phyloP scores from a whole-genome alignment of 2,113 vertebrate species.

The Meles meles region DNA sequence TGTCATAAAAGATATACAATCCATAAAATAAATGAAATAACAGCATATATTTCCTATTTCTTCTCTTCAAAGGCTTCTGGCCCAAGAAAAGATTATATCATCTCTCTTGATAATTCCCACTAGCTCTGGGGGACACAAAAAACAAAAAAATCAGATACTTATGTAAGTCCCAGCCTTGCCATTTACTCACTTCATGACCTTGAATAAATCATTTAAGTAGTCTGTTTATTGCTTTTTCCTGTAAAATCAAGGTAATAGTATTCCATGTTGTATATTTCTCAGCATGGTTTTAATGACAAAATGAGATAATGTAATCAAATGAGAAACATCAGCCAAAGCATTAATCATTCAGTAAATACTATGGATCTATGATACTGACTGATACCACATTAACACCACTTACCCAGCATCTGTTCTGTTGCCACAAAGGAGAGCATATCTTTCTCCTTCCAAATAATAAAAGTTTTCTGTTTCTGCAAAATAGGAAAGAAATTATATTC shows the following conservation, averaged over 20 bases:
- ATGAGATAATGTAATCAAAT: not conserved
- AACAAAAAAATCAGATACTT: not conserved
- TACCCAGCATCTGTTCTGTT: constrained; percentile 85
- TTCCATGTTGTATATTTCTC: not conserved
- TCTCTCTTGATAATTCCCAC: not conserved
- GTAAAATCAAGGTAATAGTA: not conserved
- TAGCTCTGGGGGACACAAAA: not conserved
- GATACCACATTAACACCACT: constrained; percentile 15
- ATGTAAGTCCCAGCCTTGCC: not conserved
- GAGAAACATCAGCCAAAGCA: not conserved
- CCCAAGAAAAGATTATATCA: not conserved
- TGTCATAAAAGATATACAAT: not conserved
- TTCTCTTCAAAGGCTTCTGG: not conserved
- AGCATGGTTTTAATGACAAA: not conserved
- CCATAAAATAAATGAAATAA: not conserved
- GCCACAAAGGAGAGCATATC: constrained; percentile 88
- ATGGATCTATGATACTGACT: not conserved
- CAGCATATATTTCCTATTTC: not conserved
- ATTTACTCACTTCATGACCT: not conserved
- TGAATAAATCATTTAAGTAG: not conserved
- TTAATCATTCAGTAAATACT: not conserved
- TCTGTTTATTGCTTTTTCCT: not conserved
- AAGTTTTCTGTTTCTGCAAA: constrained; percentile 68
- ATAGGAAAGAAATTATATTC: not conserved
- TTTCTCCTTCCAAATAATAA: constrained; percentile 76